These are phyloP conservation scores for Bombus picipes DNA, from an alignment of 1,140 invertebrate genomes.

Conservation along the genomic window DNA sequence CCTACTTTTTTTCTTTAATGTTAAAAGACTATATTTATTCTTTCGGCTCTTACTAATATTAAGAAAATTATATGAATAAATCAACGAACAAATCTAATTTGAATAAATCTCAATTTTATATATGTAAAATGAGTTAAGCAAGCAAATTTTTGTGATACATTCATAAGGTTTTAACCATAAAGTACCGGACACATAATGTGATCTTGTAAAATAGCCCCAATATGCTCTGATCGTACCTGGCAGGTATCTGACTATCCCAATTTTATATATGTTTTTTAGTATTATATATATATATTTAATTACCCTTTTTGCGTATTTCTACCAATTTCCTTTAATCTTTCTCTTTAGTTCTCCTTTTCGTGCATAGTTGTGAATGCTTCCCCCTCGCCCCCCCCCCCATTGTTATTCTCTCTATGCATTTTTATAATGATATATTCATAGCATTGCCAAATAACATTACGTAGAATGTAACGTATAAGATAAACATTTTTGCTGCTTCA, in stretches of 20 bases:
- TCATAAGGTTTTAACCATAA: no score
- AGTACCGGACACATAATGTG: no score
- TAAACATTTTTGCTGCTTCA: constrained; percentile 37
- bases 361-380: no score
- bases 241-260: no score
- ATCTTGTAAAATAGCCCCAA: no score
- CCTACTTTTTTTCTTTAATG: not conserved
- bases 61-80: not conserved
- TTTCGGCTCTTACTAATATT: accelerated
- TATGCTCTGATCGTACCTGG: no score
- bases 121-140: no score
- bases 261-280: not conserved
- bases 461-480: not conserved
- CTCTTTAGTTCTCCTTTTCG: not conserved
- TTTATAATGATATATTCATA: not conserved
- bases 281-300: not conserved
- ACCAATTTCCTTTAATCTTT: not conserved
- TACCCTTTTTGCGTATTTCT: not conserved
- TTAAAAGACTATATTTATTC: no score
- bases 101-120: not conserved
- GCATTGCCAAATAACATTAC: not conserved
- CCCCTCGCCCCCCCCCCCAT: no score
- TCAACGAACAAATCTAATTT: not conserved
- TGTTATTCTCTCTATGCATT: not conserved
- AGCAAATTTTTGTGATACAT: no score